phyloP scores from a whole-genome alignment of 2,888 invertebrate genomes.

The Andrena chrysosceles region DNA sequence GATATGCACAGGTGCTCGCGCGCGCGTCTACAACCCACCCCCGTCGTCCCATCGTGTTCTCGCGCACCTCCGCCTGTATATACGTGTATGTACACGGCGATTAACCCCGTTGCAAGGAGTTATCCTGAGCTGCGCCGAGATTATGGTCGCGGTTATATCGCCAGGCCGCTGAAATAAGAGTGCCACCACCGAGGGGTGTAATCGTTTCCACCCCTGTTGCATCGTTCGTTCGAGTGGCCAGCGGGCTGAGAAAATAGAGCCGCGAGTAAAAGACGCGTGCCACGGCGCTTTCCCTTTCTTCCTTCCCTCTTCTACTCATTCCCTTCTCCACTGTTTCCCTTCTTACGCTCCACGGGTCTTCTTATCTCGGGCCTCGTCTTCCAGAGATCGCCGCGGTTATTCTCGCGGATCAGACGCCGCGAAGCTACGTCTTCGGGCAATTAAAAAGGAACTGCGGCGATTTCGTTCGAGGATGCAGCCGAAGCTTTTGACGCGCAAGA shows the following conservation, averaged over 20 bases:
- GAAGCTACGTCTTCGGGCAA: slow-evolving; percentile 8
- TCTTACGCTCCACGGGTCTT: not conserved
- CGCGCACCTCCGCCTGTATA: not conserved
- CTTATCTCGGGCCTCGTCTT: not conserved
- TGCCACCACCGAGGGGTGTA: slow-evolving; percentile 14
- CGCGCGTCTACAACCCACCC: not conserved
- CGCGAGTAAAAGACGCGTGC: not conserved
- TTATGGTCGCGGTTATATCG: slow-evolving; percentile 63
- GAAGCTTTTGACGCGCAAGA: not conserved
- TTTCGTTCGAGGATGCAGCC: slow-evolving; percentile 2
- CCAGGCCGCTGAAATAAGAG: slow-evolving; percentile 53
- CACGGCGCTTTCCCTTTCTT: slow-evolving; percentile 7
- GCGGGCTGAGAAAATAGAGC: not conserved
- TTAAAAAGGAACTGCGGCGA: slow-evolving; percentile 38
- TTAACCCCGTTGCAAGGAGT: slow-evolving; percentile 63
- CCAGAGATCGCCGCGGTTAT: slow-evolving; percentile 10
- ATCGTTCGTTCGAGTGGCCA: slow-evolving; percentile 10
- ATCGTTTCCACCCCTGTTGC: slow-evolving; percentile 40
- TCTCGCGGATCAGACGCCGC: slow-evolving; percentile 3
- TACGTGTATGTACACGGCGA: slow-evolving; percentile 33
- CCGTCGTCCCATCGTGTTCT: not conserved
- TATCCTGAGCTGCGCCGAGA: slow-evolving; percentile 60
- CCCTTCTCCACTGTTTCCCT: too few species aligned
- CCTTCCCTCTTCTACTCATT: not conserved
- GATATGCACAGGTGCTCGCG: slow-evolving; percentile 64